Evolutionary conservation across 2,888 invertebrate genomes (phyloP), one percentile per base, ranked within the genome.

Genomic region (Abscondita cerata): DNA sequence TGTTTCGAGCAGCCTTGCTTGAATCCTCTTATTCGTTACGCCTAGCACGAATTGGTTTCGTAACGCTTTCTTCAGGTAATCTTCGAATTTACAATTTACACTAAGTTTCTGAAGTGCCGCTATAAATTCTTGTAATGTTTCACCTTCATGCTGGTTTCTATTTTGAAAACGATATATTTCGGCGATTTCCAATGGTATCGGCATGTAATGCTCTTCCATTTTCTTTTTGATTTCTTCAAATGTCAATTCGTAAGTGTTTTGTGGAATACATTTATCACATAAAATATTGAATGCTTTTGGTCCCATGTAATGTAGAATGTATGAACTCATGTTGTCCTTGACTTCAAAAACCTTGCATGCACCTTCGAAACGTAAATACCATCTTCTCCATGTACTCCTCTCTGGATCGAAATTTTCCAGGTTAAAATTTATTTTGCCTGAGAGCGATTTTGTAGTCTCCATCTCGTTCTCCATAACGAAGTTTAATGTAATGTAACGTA

Each of bases 291-390:
- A 41, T 4, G 41, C 41, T 41, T 15, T 16, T 41, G 41, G 41
- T 41, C 41, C 41, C 41, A 41, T 41, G 41, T 41, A 41, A 41
- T 41, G 41, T 16, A 41, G 41, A 3, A 41, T 15, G 16, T 41
- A 41, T 15, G 41, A 15, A 12, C 16, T 41, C 41, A 16, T 15
- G 15, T 41, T 16, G n/a, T 41, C 41, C 2, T 41, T 41, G n/a
- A 41, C 41, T 8, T 8, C 15, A 12, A 41, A 41, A 16, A 41
- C 12, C 4, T 12, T 41, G 16, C 13, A 41, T 3, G 41, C 41
- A 41, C 13, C 41, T 41, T 41, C 41, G 4, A 41, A 41, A 12
- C 41, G 13, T 12, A 15, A 15, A 3, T 15, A 15, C 41, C 41
- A 41, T 12, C 41, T 12, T 41, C 4, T 2, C 41, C 41, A 41